phyloP scores from a whole-genome alignment of 2,113 vertebrate genomes.

The Hippocampus guttulatus region DNA sequence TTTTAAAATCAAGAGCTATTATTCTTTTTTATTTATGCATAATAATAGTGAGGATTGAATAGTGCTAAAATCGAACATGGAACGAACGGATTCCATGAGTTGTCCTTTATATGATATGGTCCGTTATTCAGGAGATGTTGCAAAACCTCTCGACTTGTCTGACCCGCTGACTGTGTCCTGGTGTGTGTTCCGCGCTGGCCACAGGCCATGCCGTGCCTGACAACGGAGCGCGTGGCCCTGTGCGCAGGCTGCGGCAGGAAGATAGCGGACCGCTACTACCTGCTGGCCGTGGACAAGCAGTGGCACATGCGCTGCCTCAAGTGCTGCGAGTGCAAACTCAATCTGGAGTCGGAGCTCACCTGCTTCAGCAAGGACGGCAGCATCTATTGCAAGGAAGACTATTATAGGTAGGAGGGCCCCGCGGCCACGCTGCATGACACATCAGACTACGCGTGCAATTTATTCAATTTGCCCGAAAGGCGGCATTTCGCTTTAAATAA shows the following conservation, averaged over 20 bases:
- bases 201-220: slow-evolving; percentile 90
- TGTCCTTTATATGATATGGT: too few relatives aligned
- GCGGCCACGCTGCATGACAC: neutral
- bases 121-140: neutral
- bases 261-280: slow-evolving; percentile 97
- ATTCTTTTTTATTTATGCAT: neutral
- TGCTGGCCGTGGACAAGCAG: slow-evolving; percentile 98
- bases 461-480: too few relatives aligned
- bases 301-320: slow-evolving; percentile 99
- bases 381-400: slow-evolving; percentile 99
- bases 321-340: slow-evolving; percentile 97
- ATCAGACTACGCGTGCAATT: too few relatives aligned
- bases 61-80: neutral
- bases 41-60: neutral
- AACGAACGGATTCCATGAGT: neutral
- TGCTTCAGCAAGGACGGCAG: slow-evolving; percentile 98
- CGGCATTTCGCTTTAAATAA: too few relatives aligned
- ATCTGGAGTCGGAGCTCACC: slow-evolving; percentile 97
- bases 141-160: neutral
- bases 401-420: slow-evolving; percentile 81
- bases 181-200: neutral
- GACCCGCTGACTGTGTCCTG: slow-evolving; percentile 1
- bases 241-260: slow-evolving; percentile 96
- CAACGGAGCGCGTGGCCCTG: slow-evolving; percentile 87
- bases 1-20: neutral